Evolutionary conservation across 1,140 invertebrate genomes (phyloP).

Genomic region (Formica exsecta): DNA sequence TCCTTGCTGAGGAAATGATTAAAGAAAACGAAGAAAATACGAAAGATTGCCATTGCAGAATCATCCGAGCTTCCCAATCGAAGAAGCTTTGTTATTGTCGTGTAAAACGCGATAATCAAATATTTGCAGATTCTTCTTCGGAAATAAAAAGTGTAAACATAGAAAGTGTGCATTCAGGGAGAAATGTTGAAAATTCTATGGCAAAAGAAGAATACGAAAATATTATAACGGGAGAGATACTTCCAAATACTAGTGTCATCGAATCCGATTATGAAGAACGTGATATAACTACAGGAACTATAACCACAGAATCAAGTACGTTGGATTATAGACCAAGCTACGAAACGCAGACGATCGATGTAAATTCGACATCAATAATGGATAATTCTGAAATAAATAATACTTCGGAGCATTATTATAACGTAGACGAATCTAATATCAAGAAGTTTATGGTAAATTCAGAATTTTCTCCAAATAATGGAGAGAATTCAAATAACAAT

Average conservation of each 20-base stretch:
- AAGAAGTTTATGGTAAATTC: neutral
- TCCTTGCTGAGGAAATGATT: constrained; percentile 79
- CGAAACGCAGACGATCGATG: neutral
- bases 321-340: neutral
- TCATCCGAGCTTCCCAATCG: constrained; percentile 30
- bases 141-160: neutral
- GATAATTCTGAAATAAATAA: too few relatives aligned
- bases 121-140: neutral
- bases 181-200: too few relatives aligned
- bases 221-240: constrained; percentile 23
- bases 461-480: neutral
- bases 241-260: neutral
- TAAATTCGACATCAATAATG: neutral
- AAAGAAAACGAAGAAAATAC: constrained; percentile 77
- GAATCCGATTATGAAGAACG: neutral
- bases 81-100: neutral
- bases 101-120: neutral
- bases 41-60: constrained; percentile 78
- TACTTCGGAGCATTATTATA: neutral
- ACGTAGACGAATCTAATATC: neutral
- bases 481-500: neutral
- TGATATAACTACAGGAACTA: neutral
- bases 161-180: neutral
- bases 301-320: neutral
- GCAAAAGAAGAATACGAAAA: neutral